phyloP scores from a whole-genome alignment of 2,113 vertebrate genomes.

The Nesogale talazaci region DNA sequence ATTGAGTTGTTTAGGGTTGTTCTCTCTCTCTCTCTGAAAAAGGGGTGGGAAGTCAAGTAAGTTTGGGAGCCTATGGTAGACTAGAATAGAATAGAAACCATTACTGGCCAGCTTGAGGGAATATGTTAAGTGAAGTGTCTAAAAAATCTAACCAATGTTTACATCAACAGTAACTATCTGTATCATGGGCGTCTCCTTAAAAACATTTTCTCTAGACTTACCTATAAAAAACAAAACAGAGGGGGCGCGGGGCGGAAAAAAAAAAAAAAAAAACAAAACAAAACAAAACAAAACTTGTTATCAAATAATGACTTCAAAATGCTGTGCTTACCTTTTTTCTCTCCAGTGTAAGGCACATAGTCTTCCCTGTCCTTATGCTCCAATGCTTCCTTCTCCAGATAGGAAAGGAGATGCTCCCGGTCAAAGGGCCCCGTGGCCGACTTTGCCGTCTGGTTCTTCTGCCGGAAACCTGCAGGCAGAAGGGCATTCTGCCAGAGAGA shows the following conservation, averaged over 20 bases:
- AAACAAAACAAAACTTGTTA: not conserved
- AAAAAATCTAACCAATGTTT: not conserved
- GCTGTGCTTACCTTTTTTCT: slow-evolving; percentile 92
- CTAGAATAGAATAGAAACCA: no score
- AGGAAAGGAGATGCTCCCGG: slow-evolving; percentile 92
- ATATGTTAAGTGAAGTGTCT: no score
- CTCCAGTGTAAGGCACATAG: slow-evolving; percentile 94
- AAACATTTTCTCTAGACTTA: not conserved
- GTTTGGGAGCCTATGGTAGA: no score
- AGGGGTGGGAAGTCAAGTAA: no score
- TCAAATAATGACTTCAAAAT: not conserved
- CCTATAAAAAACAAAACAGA: not conserved
- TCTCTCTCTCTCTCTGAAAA: no score
- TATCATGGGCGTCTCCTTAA: not conserved
- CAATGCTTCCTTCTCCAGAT: slow-evolving; percentile 96
- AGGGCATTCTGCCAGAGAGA: slow-evolving; percentile 92
- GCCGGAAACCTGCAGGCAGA: slow-evolving; percentile 95
- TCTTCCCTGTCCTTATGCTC: slow-evolving; percentile 97
- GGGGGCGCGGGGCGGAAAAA: no score
- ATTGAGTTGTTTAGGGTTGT: no score
- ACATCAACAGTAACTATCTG: not conserved
- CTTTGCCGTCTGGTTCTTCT: slow-evolving; percentile 97
- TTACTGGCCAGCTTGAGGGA: no score
- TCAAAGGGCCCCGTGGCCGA: slow-evolving; percentile 89
- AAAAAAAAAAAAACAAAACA: not conserved